phyloP scores from a whole-genome alignment of 2,113 vertebrate genomes.

The Lynx canadensis region DNA sequence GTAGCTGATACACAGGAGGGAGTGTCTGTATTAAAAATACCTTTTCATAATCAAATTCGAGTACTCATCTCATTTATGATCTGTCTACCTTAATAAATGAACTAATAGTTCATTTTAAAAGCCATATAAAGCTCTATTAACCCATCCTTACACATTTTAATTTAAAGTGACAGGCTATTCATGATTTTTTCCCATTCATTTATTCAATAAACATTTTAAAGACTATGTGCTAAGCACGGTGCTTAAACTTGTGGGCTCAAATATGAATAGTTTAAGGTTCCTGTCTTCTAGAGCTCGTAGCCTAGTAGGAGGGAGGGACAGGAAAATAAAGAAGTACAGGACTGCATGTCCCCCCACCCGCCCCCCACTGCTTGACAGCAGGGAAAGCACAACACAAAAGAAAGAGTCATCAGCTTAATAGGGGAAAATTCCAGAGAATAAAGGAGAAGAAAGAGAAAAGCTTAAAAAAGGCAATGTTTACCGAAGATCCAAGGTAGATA shows the following conservation, averaged over 20 bases:
- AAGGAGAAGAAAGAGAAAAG: neutral
- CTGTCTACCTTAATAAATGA: constrained; percentile 80
- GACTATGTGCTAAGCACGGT: neutral
- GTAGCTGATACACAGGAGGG: constrained; percentile 83
- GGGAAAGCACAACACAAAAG: neutral
- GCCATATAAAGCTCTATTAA: constrained; percentile 62
- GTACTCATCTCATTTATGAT: constrained; percentile 79
- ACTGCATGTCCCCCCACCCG: accelerated
- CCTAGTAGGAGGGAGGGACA: neutral
- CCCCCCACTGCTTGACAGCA: accelerated
- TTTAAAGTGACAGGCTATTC: constrained; percentile 50
- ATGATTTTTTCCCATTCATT: constrained; percentile 1
- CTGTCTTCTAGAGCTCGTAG: neutral
- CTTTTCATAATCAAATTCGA: constrained; percentile 81
- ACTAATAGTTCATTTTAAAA: constrained; percentile 67
- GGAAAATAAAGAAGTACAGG: neutral
- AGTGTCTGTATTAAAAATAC: constrained; percentile 84
- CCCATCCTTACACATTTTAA: constrained; percentile 57
- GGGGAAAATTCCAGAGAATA: neutral
- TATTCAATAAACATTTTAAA: constrained; percentile 45
- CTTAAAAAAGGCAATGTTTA: neutral
- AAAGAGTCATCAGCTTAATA: neutral
- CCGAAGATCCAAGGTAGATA: neutral
- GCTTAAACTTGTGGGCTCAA: neutral
- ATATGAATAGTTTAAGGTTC: neutral